Evolutionary conservation across 2,113 vertebrate species (phyloP).

Genomic region (Gavialis gangeticus): DNA sequence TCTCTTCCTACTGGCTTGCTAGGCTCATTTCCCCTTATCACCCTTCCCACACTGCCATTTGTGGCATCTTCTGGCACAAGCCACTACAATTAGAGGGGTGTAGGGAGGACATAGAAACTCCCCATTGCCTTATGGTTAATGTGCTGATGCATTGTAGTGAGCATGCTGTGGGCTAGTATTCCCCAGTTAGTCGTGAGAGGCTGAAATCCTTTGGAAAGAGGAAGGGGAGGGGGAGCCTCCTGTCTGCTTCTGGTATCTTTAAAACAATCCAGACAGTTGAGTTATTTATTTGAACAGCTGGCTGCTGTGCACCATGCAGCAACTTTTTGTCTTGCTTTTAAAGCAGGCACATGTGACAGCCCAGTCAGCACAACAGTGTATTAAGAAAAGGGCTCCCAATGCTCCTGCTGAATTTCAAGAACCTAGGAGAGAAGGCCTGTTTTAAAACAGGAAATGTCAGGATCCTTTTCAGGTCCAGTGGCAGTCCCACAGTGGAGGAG

Average conservation of each 20-base stretch:
- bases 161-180: not conserved
- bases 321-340: not conserved
- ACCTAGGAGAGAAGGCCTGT: not conserved
- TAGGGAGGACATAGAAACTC: not conserved
- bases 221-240: not conserved
- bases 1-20: not conserved
- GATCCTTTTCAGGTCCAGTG: not conserved
- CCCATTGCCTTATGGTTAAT: not conserved
- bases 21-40: not conserved
- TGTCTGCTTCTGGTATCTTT: not conserved
- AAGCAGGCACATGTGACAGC: rapidly evolving
- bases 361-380: not conserved
- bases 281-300: not conserved
- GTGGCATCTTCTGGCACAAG: not conserved
- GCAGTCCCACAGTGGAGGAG: not conserved
- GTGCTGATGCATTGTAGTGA: not conserved
- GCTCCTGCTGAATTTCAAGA: not conserved
- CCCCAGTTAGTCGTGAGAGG: not conserved
- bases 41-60: not conserved
- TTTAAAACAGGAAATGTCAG: not conserved
- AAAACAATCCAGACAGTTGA: not conserved
- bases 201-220: not conserved
- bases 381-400: not conserved
- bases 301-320: not conserved
- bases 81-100: not conserved